A percentile compares a stretch with the other conserved stretches of the same genome.
These are phyloP conservation scores for Vimba vimba DNA, from an alignment of 2,113 vertebrate genomes.

Conservation along the genomic window DNA sequence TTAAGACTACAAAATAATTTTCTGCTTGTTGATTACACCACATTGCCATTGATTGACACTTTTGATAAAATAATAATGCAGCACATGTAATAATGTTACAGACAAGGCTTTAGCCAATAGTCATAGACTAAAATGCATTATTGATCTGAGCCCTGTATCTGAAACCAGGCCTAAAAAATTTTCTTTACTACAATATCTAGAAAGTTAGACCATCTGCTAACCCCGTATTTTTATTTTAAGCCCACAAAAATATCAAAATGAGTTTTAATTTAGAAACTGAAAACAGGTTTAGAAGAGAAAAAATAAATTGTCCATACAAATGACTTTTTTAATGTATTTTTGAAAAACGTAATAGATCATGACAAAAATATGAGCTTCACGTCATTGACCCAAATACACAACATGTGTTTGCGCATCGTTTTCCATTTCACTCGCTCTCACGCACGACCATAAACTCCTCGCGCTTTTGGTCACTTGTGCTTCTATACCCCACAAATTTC, in stretches of 20 bases:
- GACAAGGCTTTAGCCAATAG: no score
- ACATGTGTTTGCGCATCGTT: conserved; percentile 35
- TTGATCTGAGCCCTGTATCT: no score
- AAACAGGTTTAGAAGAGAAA: background rate
- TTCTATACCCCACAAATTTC: conserved; percentile 38
- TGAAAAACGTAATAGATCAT: background rate
- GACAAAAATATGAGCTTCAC: background rate
- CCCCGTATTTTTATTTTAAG: background rate
- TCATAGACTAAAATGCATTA: no score
- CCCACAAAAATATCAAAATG: background rate
- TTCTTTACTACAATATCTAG: background rate
- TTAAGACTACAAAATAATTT: background rate
- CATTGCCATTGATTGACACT: background rate
- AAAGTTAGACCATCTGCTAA: background rate
- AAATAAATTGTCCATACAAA: background rate
- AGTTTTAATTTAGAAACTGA: background rate
- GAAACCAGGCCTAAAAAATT: background rate
- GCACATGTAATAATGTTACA: no score
- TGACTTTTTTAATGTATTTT: background rate
- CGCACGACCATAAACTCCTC: conserved; percentile 53
- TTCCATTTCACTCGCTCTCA: conserved; percentile 55
- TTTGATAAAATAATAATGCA: background rate
- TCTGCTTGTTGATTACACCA: background rate
- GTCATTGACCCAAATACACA: conserved; percentile 8
- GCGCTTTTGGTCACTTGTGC: conserved; percentile 44